These are phyloP conservation scores for Pelusios castaneus DNA, from an alignment of 2,113 vertebrate genomes.

Conservation along the genomic window DNA sequence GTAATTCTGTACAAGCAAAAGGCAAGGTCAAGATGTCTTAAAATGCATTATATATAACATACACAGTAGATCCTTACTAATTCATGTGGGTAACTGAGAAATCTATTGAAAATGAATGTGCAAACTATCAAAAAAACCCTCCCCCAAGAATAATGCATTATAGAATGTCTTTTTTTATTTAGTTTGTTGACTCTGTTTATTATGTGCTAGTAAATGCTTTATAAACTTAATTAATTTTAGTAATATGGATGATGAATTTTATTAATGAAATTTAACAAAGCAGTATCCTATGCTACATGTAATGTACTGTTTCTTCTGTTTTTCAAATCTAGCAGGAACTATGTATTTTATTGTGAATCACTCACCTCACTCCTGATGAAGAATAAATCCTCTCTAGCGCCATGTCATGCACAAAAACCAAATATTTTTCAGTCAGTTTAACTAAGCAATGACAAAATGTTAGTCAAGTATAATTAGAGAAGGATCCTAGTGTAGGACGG, in stretches of 20 bases:
- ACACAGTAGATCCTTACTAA: background rate
- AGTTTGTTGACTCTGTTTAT: background rate
- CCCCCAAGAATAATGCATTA: background rate
- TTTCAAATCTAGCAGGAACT: background rate
- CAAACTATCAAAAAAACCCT: background rate
- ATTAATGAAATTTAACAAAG: no score
- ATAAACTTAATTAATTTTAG: background rate
- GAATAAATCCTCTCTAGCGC: background rate
- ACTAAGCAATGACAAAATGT: background rate
- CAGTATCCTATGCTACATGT: background rate
- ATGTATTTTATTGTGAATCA: background rate
- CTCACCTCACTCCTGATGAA: background rate
- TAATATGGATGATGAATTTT: no score
- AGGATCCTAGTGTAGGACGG: background rate
- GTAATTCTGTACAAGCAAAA: background rate
- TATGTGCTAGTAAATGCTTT: background rate
- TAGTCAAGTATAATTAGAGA: background rate
- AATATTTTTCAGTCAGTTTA: background rate
- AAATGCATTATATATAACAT: background rate
- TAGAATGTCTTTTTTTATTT: background rate
- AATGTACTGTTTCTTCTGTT: background rate
- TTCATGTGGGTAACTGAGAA: background rate
- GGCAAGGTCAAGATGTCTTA: background rate
- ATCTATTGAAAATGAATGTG: slow-evolving; percentile 2
- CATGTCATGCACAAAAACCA: background rate